phyloP scores from a whole-genome alignment of 2,113 vertebrate species.

The Proteles cristata region DNA sequence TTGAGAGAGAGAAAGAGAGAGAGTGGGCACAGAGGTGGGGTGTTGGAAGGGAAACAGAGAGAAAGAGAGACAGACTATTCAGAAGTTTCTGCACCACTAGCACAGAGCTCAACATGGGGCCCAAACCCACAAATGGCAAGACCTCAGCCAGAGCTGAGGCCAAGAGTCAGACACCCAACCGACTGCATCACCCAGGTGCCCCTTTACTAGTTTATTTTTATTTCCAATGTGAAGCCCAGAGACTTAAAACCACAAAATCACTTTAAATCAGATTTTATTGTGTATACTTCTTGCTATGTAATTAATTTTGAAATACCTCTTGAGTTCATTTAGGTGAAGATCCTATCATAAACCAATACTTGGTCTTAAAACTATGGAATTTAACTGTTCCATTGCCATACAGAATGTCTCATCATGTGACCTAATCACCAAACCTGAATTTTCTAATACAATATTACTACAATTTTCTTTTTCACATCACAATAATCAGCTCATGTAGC shows the following conservation, averaged over 20 bases:
- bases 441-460: not conserved
- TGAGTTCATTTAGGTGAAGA: not conserved
- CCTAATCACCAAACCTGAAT: not conserved
- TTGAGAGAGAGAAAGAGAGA: too few relatives aligned
- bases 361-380: too few relatives aligned
- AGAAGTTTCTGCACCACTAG: too few relatives aligned
- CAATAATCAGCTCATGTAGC: not conserved
- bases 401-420: not conserved
- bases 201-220: not conserved
- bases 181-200: too few relatives aligned
- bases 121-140: too few relatives aligned
- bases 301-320: not conserved
- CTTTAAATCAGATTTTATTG: not conserved
- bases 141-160: too few relatives aligned
- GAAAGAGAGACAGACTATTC: too few relatives aligned
- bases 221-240: not conserved
- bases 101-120: too few relatives aligned
- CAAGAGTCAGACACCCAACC: too few relatives aligned
- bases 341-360: not conserved
- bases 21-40: too few relatives aligned
- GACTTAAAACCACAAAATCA: too few relatives aligned
- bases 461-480: not conserved
- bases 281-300: not conserved
- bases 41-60: too few relatives aligned
- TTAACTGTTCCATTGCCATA: not conserved